A percentile compares a stretch with the other conserved stretches of the same genome.
Evolutionary conservation across 2,797 vertebrate species (phyloP).

Genomic region (Eleutherodactylus coqui): DNA sequence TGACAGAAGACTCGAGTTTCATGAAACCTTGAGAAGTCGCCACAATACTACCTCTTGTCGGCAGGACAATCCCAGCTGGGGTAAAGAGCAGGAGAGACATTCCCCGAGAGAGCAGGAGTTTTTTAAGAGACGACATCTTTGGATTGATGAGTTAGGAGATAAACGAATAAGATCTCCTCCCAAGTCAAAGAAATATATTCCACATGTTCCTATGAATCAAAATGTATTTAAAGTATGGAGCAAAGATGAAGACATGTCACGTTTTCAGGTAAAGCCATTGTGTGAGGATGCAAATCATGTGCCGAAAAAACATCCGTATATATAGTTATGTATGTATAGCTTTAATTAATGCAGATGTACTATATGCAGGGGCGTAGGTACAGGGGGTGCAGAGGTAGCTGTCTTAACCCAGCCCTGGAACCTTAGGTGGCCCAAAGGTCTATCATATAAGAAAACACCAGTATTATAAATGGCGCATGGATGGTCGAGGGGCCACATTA

Average conservation of each 20-base stretch:
- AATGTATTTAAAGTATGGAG: neutral
- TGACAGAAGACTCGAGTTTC: constrained; percentile 72
- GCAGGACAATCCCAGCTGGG: neutral
- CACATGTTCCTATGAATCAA: constrained; percentile 10
- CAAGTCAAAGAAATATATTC: constrained; percentile 1
- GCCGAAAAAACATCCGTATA: neutral
- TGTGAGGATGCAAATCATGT: neutral
- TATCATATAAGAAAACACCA: no score
- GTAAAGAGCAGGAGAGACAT: neutral
- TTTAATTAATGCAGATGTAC: no score
- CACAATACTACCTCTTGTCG: constrained; percentile 68
- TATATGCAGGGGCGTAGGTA: no score
- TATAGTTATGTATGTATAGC: no score
- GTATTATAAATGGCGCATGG: no score
- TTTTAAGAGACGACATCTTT: constrained; percentile 73
- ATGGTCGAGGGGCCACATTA: no score
- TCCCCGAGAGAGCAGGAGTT: constrained; percentile 71
- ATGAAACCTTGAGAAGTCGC: constrained; percentile 67
- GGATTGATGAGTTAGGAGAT: constrained; percentile 33
- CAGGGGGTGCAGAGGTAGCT: no score
- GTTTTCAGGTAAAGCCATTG: constrained; percentile 69
- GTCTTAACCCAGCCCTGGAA: no score
- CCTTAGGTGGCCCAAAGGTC: no score
- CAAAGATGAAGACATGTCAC: neutral
- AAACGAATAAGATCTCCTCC: constrained; percentile 28